Conservation (phyloP, 2,113 vertebrate species). For the Prochilodus magdalenae region DNA sequence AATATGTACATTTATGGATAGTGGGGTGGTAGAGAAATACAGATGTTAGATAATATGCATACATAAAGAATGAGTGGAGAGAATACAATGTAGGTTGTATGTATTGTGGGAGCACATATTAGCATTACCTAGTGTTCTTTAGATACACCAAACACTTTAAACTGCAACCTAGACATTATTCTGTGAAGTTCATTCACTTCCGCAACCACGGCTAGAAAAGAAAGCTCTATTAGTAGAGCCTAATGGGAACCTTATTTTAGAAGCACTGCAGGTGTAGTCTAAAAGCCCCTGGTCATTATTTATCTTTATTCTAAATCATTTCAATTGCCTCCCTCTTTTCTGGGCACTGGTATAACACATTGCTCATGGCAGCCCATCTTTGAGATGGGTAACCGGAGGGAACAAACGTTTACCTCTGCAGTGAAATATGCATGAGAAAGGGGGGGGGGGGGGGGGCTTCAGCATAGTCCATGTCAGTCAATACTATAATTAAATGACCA, state of each 20-base stretch:
- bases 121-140: too few relatives aligned
- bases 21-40: too few relatives aligned
- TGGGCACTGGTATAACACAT: background rate
- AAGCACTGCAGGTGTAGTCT: background rate
- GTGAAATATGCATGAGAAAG: constrained; percentile 51
- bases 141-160: too few relatives aligned
- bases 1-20: too few relatives aligned
- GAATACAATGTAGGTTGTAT: too few relatives aligned
- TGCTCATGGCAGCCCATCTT: constrained; percentile 8
- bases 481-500: constrained; percentile 63
- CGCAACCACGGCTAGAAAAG: too few relatives aligned
- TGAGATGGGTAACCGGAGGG: constrained; percentile 29
- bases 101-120: too few relatives aligned
- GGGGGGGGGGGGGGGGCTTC: constrained; percentile 9
- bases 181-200: too few relatives aligned
- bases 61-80: too few relatives aligned
- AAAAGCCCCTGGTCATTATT: background rate
- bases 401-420: constrained; percentile 38
- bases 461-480: constrained; percentile 51
- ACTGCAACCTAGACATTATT: too few relatives aligned
- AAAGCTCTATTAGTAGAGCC: too few relatives aligned
- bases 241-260: background rate
- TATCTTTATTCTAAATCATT: background rate
- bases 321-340: background rate
- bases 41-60: too few relatives aligned